Percentiles rank a stretch among this genome's conserved stretches.
Conservation (phyloP, 2,888 invertebrate genomes). For the Latrodectus elegans region DNA sequence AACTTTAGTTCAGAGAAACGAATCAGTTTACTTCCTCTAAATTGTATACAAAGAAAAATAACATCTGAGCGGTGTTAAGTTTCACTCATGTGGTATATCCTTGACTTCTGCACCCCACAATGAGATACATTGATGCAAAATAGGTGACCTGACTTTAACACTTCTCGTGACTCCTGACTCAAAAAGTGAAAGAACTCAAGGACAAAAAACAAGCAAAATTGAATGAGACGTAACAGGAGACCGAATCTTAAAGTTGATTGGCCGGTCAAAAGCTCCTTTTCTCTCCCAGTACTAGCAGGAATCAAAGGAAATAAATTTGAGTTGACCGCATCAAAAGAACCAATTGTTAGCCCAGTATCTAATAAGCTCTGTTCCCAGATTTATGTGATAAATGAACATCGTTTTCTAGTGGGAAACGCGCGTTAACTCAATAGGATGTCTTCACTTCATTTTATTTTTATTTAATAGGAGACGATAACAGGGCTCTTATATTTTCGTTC, state of each 20-base stretch:
- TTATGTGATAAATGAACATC: conserved; percentile 24
- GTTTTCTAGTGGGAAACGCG: conserved; percentile 9
- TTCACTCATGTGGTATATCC: too few species aligned
- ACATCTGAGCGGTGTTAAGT: too few species aligned
- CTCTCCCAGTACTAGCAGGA: not conserved
- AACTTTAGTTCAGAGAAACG: too few species aligned
- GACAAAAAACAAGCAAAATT: conserved; percentile 11
- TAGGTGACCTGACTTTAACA: not conserved
- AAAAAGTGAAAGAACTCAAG: not conserved
- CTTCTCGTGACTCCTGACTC: not conserved
- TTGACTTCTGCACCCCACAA: too few species aligned
- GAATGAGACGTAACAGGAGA: conserved; percentile 44
- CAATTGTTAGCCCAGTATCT: conserved; percentile 24
- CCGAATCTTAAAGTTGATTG: conserved; percentile 46
- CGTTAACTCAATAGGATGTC: conserved; percentile 9
- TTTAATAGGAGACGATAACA: not conserved
- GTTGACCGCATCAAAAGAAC: conserved; percentile 37
- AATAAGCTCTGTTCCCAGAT: conserved; percentile 23
- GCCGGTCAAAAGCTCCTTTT: conserved; percentile 37
- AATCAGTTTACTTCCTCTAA: too few species aligned
- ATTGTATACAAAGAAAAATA: too few species aligned
- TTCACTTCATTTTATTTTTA: conserved; percentile 9
- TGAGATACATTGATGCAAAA: too few species aligned
- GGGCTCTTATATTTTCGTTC: not conserved
- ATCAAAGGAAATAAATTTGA: conserved; percentile 31